phyloP scores from a whole-genome alignment of 2,888 invertebrate species.

The Oxyteleia sp. region DNA sequence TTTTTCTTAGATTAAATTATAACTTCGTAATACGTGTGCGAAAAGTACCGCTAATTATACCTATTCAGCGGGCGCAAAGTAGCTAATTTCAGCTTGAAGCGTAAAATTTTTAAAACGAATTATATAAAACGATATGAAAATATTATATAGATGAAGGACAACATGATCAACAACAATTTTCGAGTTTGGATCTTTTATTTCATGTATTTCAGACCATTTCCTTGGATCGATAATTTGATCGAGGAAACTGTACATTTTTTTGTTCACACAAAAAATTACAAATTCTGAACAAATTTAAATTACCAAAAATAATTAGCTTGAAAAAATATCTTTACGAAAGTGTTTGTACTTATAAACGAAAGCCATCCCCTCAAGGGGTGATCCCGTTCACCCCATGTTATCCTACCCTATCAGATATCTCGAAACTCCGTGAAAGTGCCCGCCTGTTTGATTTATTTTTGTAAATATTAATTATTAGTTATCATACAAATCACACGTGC shows the following conservation, averaged over 20 bases:
- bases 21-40: too few species aligned
- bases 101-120: too few species aligned
- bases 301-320: neutral
- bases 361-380: conserved; percentile 2
- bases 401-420: conserved; percentile 14
- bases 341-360: conserved; percentile 32
- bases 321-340: conserved; percentile 23
- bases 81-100: too few species aligned
- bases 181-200: conserved; percentile 27
- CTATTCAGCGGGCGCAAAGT: too few species aligned
- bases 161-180: conserved; percentile 8
- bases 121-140: too few species aligned
- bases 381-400: conserved; percentile 6
- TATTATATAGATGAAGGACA: too few species aligned
- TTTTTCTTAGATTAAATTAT: too few species aligned
- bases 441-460: neutral
- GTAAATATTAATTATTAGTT: conserved; percentile 32
- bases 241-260: neutral
- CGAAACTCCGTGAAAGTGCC: conserved; percentile 11
- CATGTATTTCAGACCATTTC: conserved; percentile 3
- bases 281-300: neutral
- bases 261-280: conserved; percentile 7
- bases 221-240: conserved; percentile 8
- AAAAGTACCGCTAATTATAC: too few species aligned
- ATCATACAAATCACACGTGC: conserved; percentile 49